phyloP scores from a whole-genome alignment of 2,113 vertebrate species.

The Hippocampus barbouri region DNA sequence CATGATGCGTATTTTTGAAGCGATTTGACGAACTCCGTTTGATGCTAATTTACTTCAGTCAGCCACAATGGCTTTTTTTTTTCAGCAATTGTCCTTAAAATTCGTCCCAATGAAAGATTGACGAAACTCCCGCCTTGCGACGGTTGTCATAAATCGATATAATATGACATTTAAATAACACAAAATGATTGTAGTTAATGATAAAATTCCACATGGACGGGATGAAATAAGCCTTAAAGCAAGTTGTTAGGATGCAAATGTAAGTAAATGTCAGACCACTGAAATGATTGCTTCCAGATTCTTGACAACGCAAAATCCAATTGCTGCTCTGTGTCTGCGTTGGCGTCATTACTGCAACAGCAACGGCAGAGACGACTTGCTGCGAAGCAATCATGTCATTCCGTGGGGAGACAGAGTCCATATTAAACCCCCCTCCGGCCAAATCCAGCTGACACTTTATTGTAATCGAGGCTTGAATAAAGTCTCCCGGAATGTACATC shows the following conservation, averaged over 20 bases:
- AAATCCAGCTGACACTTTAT: slow-evolving; percentile 37
- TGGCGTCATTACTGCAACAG: background rate
- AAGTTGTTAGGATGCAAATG: slow-evolving; percentile 1
- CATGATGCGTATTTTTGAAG: too few relatives aligned
- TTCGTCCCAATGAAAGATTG: too few relatives aligned
- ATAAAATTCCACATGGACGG: background rate
- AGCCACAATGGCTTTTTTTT: too few relatives aligned
- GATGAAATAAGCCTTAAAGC: background rate
- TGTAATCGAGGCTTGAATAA: slow-evolving; percentile 18
- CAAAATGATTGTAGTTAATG: background rate
- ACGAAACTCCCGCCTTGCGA: too few relatives aligned
- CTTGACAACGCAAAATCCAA: background rate
- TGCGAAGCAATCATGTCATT: slow-evolving; percentile 11
- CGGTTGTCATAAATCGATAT: background rate
- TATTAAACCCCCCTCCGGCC: slow-evolving; percentile 5
- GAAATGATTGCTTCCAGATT: background rate
- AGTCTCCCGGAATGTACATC: slow-evolving; percentile 15
- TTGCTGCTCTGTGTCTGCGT: background rate
- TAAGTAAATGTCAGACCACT: background rate
- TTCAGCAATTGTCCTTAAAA: too few relatives aligned
- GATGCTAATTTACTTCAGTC: too few relatives aligned
- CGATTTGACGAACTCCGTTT: too few relatives aligned
- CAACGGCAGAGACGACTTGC: slow-evolving; percentile 11
- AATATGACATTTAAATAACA: background rate
- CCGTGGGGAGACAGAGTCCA: background rate